Evolutionary conservation across 2,888 invertebrate genomes (phyloP), one percentile per base, ranked within the genome.

Genomic region (Rotaria socialis): DNA sequence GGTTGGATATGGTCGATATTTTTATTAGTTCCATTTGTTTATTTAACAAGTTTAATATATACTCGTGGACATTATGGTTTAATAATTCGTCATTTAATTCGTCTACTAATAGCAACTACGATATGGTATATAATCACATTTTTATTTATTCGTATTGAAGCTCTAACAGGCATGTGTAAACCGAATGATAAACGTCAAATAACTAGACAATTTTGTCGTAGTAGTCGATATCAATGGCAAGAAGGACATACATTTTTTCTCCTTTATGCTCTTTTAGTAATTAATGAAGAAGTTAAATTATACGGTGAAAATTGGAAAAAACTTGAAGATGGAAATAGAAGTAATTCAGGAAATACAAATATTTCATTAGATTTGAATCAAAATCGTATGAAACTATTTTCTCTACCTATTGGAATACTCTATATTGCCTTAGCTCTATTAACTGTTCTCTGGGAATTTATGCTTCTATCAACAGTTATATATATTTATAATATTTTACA

Each of bases 401-500:
- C 96, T 35, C 95, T 95, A 0, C 94, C 94, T 90, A 94, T 97
- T 41, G 93, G 96, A 90, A 93, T 93, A 16, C 91, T 95, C 41
- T 94, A 96, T 89, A 93, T 96, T 89, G 92, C 93, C 0, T 94
- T 96, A 92, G 94, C 96, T 0, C 88, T 94, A 0, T 93, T 96
- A 86, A 94, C 94, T 89, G 89, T 96, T 50, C 90, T 96, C n/a
- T 97, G 96, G 96, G 96, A 99, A 92, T 93, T 96, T 7, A 97
- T 97, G 96, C 92, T 99, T 84, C 93, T 96, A 7, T 94, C 94
- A 60, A 97, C 98, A 1, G 94, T 96, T 91, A 90, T 98, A 14
- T 99, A 97, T 91, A 97, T 96, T 92, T 98, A 99, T 91, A 94
- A 95, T 85, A 95, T 97, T 94, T 94, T 96, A 52, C 97, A 99